Evolutionary conservation across 2,797 vertebrate species (phyloP).

Genomic region (Pseudochirops corinnae): DNA sequence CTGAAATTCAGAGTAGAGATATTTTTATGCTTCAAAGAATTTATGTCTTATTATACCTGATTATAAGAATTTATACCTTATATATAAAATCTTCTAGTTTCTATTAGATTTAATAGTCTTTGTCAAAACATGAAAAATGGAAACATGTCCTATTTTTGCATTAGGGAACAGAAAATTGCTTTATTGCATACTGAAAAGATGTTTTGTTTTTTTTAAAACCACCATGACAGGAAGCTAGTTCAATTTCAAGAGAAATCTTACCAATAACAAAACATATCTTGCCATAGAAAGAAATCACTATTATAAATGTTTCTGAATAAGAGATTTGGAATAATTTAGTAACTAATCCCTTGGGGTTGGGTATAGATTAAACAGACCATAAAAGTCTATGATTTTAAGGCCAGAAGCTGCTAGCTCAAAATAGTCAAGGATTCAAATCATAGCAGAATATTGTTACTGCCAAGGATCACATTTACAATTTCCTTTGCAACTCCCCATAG

Average conservation of each 20-base stretch:
- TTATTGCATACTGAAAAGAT: neutral
- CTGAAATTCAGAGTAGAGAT: neutral
- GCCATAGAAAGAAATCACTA: neutral
- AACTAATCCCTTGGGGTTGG: neutral
- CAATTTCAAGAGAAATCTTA: constrained; percentile 24
- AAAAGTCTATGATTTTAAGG: constrained; percentile 25
- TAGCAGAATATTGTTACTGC: neutral
- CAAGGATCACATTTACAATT: neutral
- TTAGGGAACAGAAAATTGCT: constrained; percentile 43
- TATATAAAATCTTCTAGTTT: neutral
- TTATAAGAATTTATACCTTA: constrained; percentile 17
- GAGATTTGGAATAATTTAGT: neutral
- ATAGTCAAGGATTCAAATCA: neutral
- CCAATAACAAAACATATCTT: constrained; percentile 13
- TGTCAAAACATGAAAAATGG: constrained; percentile 42
- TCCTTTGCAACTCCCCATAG: neutral
- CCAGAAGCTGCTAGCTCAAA: constrained; percentile 6
- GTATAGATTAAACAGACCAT: constrained; percentile 6
- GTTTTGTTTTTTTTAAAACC: neutral
- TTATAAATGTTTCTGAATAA: constrained; percentile 14
- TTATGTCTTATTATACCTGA: constrained; percentile 5
- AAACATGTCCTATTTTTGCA: constrained; percentile 22
- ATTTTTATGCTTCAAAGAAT: neutral
- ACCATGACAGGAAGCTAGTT: constrained; percentile 1
- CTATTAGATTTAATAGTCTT: neutral